Percentiles rank a stretch among this genome's conserved stretches.
Conservation (phyloP, 2,113 vertebrate species). For the Microcebus jonahi region DNA sequence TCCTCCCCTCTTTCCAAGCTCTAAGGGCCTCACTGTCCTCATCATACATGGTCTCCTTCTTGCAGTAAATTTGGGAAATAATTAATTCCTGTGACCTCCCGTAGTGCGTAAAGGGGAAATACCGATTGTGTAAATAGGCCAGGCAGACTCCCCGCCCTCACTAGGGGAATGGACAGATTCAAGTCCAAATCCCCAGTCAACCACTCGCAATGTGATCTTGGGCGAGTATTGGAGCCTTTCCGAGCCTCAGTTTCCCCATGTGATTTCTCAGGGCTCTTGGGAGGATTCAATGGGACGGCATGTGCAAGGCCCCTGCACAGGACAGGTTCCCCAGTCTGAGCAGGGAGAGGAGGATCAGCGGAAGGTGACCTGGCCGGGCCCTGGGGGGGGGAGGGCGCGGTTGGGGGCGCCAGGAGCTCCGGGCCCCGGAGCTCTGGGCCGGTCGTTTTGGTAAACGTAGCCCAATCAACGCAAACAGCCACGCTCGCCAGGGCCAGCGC, state of each 20-base stretch:
- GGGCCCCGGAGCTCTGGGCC: too few relatives aligned
- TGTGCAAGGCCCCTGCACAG: background rate
- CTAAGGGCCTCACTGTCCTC: background rate
- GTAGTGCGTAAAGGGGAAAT: background rate
- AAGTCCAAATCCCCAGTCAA: background rate
- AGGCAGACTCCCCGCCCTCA: background rate
- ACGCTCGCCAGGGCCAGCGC: background rate
- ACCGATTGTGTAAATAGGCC: background rate
- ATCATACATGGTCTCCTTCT: background rate
- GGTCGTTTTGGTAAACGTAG: background rate
- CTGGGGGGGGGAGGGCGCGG: background rate
- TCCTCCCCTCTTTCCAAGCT: background rate
- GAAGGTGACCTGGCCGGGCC: background rate
- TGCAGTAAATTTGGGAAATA: background rate
- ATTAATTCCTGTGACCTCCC: background rate
- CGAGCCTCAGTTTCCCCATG: background rate
- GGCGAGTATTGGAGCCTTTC: background rate
- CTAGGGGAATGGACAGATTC: background rate
- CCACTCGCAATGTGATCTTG: background rate
- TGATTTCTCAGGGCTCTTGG: background rate
- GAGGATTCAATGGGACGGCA: background rate
- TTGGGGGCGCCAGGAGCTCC: too few relatives aligned
- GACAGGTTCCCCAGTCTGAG: background rate
- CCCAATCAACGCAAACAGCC: background rate
- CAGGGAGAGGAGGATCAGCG: background rate